These are phyloP conservation scores for Semnornis frantzii DNA, from an alignment of 2,113 vertebrate species.

Conservation along the genomic window DNA sequence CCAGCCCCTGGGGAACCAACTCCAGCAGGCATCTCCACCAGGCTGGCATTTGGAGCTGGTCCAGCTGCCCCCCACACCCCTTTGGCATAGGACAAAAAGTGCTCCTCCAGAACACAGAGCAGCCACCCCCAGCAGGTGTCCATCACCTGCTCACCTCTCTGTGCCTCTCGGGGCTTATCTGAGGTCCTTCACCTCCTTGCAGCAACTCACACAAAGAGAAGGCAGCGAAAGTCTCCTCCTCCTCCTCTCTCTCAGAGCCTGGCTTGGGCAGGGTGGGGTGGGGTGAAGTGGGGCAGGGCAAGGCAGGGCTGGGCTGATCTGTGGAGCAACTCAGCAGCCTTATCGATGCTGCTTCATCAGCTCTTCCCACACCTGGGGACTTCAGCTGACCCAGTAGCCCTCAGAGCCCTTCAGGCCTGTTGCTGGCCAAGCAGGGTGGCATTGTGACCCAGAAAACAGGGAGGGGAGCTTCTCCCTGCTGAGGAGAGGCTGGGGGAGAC, in stretches of 20 bases:
- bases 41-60: neutral
- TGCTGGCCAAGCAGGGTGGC: neutral
- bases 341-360: neutral
- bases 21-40: too few species aligned
- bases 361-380: neutral
- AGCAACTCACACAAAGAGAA: too few species aligned
- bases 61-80: neutral
- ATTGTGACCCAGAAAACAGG: neutral
- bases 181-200: neutral
- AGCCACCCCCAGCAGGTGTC: accelerated
- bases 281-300: neutral
- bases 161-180: neutral
- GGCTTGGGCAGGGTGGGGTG: accelerated
- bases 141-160: neutral
- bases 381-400: neutral
- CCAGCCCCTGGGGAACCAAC: neutral
- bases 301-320: neutral
- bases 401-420: neutral
- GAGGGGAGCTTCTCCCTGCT: too few species aligned
- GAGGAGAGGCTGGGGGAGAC: too few species aligned
- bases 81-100: neutral
- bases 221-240: neutral
- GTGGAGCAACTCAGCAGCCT: neutral
- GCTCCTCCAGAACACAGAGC: neutral
- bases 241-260: neutral